Base-by-base conservation (phyloP, 2,113 vertebrate species). In the Nothoprocta perdicaria region DNA sequence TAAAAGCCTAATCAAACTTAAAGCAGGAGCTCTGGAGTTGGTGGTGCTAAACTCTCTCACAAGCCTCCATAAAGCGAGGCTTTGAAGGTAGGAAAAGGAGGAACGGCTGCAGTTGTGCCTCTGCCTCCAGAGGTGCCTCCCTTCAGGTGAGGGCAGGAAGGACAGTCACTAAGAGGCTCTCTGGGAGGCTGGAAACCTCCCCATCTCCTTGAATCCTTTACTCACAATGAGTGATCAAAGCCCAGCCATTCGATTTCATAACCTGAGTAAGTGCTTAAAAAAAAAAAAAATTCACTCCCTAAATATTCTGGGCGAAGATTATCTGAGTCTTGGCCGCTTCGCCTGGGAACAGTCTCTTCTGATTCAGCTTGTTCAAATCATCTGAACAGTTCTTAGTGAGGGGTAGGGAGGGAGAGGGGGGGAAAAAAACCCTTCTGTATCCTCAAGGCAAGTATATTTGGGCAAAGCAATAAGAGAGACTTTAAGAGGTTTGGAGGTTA, bases 361-460 rank as follows among this genome's bases (percentile, higher is more conserved):
- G 95, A 95, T 96, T 95, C 85, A 80, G 77, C 43, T 80, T 88
- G 92, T 88, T 96, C 85, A 88, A 88, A 93, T 94, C 89, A 95
- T 84, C 85, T 76, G 72, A 91, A 71, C 71, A 38, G 82, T 76
- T 88, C 90, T 75, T 29, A 71, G 86, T 12, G 31, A 83, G 68
- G n/a, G 72, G 35, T 17, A 17, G 45, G 43, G 43, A 16, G 43
- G 45, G 18, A 48, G 46, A 10, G 18, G 19, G 9, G 46, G 21
- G 9, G 27, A 67, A 63, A 88, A 69, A 69, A 92, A 76, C 2
- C 40, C 57, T 22, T 57, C 85, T 88, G 63, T 96, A 43, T 97
- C 96, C 96, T 95, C 87, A 92, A 96, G 95, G 96, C 96, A 94
- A 95, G 86, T 93, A 29, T 95, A 95, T 95, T 94, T 96, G 95